phyloP scores from a whole-genome alignment of 2,113 vertebrate genomes.

The Tachycineta bicolor region DNA sequence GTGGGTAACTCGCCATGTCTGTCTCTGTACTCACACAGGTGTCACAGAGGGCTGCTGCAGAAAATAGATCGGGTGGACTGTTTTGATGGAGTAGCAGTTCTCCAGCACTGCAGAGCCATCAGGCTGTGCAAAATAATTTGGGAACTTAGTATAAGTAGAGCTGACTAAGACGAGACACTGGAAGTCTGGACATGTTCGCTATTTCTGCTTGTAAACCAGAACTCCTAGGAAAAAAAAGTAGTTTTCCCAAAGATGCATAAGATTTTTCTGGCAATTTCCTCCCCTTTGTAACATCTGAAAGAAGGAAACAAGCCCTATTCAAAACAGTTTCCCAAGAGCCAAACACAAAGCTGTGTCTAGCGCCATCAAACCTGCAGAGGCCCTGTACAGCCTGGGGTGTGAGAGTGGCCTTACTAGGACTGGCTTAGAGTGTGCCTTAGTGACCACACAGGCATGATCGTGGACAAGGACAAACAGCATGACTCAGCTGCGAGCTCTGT shows the following conservation, averaged over 20 bases:
- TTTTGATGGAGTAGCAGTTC: neutral
- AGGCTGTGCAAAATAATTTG: neutral
- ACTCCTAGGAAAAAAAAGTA: neutral
- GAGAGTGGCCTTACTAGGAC: neutral
- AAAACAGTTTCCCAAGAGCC: neutral
- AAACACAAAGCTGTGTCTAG: neutral
- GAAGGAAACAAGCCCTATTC: neutral
- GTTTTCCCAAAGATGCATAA: neutral
- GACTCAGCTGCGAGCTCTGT: neutral
- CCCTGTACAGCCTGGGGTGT: neutral
- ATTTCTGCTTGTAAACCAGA: neutral
- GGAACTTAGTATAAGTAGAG: neutral
- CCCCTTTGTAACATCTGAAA: neutral
- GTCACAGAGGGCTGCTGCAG: neutral
- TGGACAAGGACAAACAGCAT: neutral
- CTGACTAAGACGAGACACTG: neutral
- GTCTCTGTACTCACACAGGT: neutral
- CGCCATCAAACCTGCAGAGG: neutral
- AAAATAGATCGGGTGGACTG: neutral
- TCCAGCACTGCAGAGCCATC: neutral
- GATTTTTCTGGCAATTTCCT: neutral
- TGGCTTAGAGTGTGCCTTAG: neutral
- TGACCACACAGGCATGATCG: neutral
- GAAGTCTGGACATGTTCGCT: neutral
- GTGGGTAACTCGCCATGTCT: neutral